Evolutionary conservation across 2,797 vertebrate genomes (phyloP).

Genomic region (Chelon labrosus): DNA sequence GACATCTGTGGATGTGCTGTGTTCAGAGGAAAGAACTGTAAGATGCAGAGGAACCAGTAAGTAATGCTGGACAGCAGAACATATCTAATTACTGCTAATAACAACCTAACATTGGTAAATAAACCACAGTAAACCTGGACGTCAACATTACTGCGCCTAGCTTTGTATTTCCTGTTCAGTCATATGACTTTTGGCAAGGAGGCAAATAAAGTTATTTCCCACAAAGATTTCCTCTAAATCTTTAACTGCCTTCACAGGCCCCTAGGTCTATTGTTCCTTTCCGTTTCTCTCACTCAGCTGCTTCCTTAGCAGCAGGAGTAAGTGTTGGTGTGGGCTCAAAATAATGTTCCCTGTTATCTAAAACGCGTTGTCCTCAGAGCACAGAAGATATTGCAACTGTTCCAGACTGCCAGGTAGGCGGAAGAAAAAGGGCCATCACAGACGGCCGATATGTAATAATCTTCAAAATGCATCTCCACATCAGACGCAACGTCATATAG

Average conservation of each 20-base stretch:
- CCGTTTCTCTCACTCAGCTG: neutral
- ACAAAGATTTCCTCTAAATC: neutral
- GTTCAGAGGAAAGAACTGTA: slow-evolving; percentile 6
- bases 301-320: no score
- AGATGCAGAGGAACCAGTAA: slow-evolving; percentile 7
- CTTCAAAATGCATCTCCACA: neutral
- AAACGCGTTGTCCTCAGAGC: neutral
- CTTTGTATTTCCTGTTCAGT: no score
- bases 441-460: neutral
- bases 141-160: no score
- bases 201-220: no score
- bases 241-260: neutral
- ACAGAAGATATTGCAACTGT: neutral
- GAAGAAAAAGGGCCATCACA: neutral
- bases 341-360: neutral
- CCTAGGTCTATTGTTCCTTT: neutral
- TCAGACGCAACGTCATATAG: neutral
- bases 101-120: neutral
- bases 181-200: no score
- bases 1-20: slow-evolving; percentile 28
- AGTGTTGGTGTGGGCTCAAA: no score
- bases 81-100: neutral
- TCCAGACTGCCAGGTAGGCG: neutral
- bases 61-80: neutral
- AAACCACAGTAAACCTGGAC: neutral